Conservation (phyloP, 1,140 invertebrate genomes). For the Philotrypesis tridentata region DNA sequence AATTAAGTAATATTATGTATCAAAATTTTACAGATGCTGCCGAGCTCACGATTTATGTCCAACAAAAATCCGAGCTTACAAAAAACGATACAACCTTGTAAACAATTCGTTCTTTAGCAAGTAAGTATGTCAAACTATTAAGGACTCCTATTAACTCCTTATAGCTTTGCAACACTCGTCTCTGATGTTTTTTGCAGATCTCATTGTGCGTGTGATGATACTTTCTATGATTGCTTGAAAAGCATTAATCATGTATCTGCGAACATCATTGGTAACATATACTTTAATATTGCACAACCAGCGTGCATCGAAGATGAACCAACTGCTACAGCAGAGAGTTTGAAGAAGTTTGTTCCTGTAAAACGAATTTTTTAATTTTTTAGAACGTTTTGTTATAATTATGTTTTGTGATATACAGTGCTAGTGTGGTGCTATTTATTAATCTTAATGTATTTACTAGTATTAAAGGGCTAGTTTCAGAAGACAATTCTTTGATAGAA, state of each 20-base stretch:
- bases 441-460: conserved; percentile 14
- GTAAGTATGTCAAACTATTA: conserved; percentile 69
- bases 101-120: conserved; percentile 91
- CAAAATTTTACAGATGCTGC: conserved; percentile 77
- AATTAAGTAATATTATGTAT: neutral
- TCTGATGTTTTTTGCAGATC: conserved; percentile 73
- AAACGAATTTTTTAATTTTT: conserved; percentile 55
- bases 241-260: conserved; percentile 80
- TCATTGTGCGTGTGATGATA: conserved; percentile 90
- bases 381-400: conserved; percentile 28
- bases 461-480: neutral
- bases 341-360: conserved; percentile 56
- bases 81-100: conserved; percentile 84
- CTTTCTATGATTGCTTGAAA: conserved; percentile 88
- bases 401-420: conserved; percentile 24
- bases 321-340: neutral
- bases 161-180: neutral
- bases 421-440: conserved; percentile 33
- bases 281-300: conserved; percentile 88
- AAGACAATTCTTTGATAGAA: conserved; percentile 12
- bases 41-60: conserved; percentile 88
- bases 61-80: conserved; percentile 83
- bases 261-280: conserved; percentile 87
- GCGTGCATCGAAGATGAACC: conserved; percentile 82
- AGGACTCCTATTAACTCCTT: neutral